phyloP scores from a whole-genome alignment of 2,113 vertebrate genomes.

The Galeopterus variegatus region DNA sequence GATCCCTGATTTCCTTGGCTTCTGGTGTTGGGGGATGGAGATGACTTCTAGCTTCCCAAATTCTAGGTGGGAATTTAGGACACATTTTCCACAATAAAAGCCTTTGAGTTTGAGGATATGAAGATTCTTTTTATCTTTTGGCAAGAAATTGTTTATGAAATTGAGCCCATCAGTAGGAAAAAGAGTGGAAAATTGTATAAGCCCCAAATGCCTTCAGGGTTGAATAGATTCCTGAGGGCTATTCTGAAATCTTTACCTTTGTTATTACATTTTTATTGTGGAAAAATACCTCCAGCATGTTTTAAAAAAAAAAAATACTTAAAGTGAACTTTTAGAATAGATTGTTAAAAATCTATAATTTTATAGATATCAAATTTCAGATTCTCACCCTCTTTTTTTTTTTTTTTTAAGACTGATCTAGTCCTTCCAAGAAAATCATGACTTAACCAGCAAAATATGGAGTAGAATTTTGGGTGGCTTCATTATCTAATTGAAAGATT shows the following conservation, averaged over 20 bases:
- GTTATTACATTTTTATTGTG: background rate
- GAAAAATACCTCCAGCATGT: background rate
- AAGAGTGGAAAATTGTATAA: background rate
- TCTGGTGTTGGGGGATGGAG: background rate
- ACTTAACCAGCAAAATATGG: background rate
- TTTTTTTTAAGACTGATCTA: background rate
- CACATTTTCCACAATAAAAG: background rate
- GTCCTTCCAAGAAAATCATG: background rate
- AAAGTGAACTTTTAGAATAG: background rate
- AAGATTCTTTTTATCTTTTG: background rate
- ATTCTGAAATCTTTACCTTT: background rate
- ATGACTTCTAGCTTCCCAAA: background rate
- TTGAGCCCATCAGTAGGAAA: background rate
- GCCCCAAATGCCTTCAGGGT: background rate
- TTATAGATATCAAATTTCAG: background rate
- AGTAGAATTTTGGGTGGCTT: background rate
- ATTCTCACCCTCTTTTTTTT: background rate
- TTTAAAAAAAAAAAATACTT: background rate
- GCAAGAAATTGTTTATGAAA: slow-evolving; percentile 11
- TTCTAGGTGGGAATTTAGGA: background rate
- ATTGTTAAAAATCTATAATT: background rate
- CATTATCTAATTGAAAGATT: background rate
- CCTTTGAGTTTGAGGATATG: background rate
- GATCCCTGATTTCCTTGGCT: background rate
- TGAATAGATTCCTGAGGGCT: background rate